Percentiles rank a stretch among this genome's conserved stretches.
Conservation (phyloP, 2,113 vertebrate species). For the Laticauda laticaudata region DNA sequence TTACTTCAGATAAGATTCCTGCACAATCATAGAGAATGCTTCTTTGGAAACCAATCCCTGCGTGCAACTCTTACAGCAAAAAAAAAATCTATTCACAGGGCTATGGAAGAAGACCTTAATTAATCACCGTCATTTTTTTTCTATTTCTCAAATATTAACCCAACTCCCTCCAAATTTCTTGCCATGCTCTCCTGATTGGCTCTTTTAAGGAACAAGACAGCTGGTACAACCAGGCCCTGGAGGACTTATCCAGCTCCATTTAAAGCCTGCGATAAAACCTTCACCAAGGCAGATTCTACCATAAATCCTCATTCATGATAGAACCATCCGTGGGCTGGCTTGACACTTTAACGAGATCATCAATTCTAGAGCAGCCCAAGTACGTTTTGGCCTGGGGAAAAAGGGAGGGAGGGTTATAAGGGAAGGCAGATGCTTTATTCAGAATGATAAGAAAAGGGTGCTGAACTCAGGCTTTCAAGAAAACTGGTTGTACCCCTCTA, state of each 20-base stretch:
- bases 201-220: constrained; percentile 27
- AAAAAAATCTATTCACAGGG: constrained; percentile 11
- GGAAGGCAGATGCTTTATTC: background rate
- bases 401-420: constrained; percentile 14
- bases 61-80: background rate
- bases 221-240: constrained; percentile 20
- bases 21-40: background rate
- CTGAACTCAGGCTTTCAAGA: constrained; percentile 4
- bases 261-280: constrained; percentile 54
- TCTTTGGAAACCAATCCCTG: background rate
- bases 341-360: constrained; percentile 55
- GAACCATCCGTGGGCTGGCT: constrained; percentile 37
- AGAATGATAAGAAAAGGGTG: constrained; percentile 6
- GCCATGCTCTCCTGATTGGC: constrained; percentile 12
- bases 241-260: constrained; percentile 20
- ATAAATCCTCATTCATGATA: constrained; percentile 35
- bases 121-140: constrained; percentile 13
- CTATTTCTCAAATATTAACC: constrained; percentile 7
- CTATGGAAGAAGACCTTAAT: constrained; percentile 19
- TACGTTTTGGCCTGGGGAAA: background rate
- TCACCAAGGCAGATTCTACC: constrained; percentile 30
- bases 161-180: constrained; percentile 15
- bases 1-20: background rate
- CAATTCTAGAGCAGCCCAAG: constrained; percentile 29
- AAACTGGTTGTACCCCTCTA: constrained; percentile 12